Percentiles rank a stretch among this genome's conserved stretches.
Conservation (phyloP, 2,797 vertebrate genomes). For the Rallus crepitans region DNA sequence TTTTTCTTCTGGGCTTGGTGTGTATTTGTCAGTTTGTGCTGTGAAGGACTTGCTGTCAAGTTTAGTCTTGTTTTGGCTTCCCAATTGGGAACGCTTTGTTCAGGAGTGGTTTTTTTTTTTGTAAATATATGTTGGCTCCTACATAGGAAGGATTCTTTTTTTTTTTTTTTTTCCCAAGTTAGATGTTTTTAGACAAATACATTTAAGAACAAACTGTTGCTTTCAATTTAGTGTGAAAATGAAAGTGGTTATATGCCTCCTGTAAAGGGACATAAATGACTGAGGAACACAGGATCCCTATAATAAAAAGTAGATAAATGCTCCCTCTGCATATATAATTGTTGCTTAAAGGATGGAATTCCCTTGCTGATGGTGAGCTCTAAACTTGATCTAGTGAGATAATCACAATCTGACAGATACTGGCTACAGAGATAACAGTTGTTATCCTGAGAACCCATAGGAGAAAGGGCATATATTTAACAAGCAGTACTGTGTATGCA, state of each 20-base stretch:
- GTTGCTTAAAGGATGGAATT: background rate
- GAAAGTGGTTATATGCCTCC: background rate
- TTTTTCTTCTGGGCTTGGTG: background rate
- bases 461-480: background rate
- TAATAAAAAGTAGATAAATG: background rate
- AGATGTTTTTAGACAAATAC: background rate
- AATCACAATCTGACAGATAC: background rate
- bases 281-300: background rate
- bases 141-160: background rate
- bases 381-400: background rate
- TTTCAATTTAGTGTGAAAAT: background rate
- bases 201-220: background rate
- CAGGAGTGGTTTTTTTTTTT: background rate
- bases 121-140: background rate
- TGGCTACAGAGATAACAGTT: background rate
- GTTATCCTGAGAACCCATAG: background rate
- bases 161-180: background rate
- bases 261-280: background rate
- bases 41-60: slow-evolving; percentile 16
- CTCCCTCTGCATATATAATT: background rate
- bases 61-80: slow-evolving; percentile 57
- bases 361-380: background rate
- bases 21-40: background rate
- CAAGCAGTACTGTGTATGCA: background rate
- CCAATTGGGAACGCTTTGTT: background rate